Evolutionary conservation across 2,888 invertebrate genomes (phyloP).

Genomic region (Lasioglossum zephyrum): DNA sequence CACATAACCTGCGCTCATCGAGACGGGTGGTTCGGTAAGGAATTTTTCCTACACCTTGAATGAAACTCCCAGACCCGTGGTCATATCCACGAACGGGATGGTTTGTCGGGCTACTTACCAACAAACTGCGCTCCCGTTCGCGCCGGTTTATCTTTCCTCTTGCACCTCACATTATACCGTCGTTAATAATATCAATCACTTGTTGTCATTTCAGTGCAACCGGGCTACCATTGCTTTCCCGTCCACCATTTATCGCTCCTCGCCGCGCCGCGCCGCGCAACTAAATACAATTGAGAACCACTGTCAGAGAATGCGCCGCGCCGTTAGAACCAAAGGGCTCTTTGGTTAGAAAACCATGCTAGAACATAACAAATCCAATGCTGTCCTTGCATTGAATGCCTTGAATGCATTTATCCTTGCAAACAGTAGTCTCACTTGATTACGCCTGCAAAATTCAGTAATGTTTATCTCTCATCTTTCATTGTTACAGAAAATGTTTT

Average conservation of each 20-base stretch:
- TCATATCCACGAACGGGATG: constrained; percentile 35
- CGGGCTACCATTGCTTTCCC: constrained; percentile 16
- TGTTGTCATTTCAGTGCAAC: constrained; percentile 76
- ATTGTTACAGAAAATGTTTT: neutral
- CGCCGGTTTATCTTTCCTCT: constrained; percentile 59
- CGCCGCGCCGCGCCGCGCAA: neutral
- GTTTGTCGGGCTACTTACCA: constrained; percentile 60
- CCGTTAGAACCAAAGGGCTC: neutral
- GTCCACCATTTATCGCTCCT: constrained; percentile 26
- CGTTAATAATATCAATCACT: constrained; percentile 78
- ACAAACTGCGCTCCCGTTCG: constrained; percentile 65
- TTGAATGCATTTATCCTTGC: neutral
- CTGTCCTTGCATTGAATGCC: no score
- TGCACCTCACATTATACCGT: constrained; percentile 73
- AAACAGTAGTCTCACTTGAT: neutral
- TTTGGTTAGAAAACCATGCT: neutral
- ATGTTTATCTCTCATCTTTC: neutral
- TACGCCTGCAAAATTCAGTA: no score
- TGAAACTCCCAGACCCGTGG: constrained; percentile 41
- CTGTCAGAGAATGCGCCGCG: constrained; percentile 25
- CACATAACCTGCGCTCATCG: constrained; percentile 75
- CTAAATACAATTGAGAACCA: constrained; percentile 31
- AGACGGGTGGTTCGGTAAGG: constrained; percentile 37
- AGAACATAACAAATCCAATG: neutral
- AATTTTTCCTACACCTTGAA: constrained; percentile 58